phyloP scores from a whole-genome alignment of 2,888 invertebrate genomes.

The Mantis religiosa region DNA sequence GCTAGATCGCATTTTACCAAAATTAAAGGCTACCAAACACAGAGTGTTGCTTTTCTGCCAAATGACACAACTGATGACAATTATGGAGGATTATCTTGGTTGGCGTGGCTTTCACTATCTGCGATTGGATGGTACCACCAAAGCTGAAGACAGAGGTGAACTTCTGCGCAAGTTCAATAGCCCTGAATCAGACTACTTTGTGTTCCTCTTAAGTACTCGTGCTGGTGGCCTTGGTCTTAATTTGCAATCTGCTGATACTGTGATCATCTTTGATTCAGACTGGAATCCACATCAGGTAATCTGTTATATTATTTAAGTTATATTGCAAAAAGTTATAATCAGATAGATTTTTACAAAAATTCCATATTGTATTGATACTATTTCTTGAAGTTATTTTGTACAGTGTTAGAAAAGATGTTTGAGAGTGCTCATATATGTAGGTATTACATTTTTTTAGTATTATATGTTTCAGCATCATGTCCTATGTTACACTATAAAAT shows the following conservation, averaged over 20 bases:
- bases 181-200: constrained; percentile 52
- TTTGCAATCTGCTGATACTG: constrained; percentile 63
- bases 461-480: too few relatives aligned
- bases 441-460: too few relatives aligned
- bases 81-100: constrained; percentile 58
- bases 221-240: constrained; percentile 61
- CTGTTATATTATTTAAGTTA: not conserved
- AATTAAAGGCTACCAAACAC: constrained; percentile 52
- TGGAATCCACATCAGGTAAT: constrained; percentile 62
- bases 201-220: constrained; percentile 58
- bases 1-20: constrained; percentile 59
- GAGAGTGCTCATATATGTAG: too few relatives aligned
- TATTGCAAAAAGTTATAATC: too few relatives aligned
- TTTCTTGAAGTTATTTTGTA: too few relatives aligned
- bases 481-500: too few relatives aligned
- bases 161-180: constrained; percentile 51
- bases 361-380: too few relatives aligned
- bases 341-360: too few relatives aligned
- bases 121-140: constrained; percentile 58
- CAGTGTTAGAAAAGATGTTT: too few relatives aligned
- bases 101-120: constrained; percentile 52
- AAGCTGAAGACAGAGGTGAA: constrained; percentile 58
- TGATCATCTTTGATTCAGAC: constrained; percentile 62
- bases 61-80: constrained; percentile 62
- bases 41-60: constrained; percentile 60